These are phyloP conservation scores for Elgaria multicarinata DNA, from an alignment of 2,113 vertebrate genomes.

Conservation along the genomic window DNA sequence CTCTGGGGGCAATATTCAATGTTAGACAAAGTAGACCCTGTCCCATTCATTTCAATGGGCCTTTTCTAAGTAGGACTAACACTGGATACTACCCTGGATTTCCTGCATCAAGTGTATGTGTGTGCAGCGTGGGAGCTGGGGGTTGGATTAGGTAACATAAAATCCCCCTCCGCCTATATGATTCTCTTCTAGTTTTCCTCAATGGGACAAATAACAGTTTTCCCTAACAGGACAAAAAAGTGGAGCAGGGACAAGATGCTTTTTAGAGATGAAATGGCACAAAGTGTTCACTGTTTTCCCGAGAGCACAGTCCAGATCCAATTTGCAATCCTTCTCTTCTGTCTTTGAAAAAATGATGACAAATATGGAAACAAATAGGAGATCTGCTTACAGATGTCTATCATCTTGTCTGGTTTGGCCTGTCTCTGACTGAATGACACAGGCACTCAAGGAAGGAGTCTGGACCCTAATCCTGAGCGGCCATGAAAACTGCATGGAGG, in stretches of 20 bases:
- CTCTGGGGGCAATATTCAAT: too few species aligned
- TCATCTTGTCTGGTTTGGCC: not conserved
- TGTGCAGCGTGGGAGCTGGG: not conserved
- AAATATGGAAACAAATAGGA: not conserved
- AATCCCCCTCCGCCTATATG: not conserved
- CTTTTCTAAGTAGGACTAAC: too few species aligned
- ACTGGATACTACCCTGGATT: too few species aligned
- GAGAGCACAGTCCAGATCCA: not conserved
- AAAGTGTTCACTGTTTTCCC: not conserved
- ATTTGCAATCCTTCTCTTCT: not conserved
- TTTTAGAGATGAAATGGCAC: not conserved
- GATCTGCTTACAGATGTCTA: not conserved
- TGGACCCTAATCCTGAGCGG: accelerated
- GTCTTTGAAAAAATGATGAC: too few species aligned
- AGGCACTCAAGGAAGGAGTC: not conserved
- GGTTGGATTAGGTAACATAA: not conserved
- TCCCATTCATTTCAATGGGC: too few species aligned
- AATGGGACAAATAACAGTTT: not conserved
- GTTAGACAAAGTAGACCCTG: too few species aligned
- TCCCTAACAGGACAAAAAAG: too few species aligned
- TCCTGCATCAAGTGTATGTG: not conserved
- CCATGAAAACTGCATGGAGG: not conserved
- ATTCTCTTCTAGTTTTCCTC: not conserved
- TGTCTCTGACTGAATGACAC: not conserved
- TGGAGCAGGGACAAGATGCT: not conserved